These are phyloP conservation scores for Petrosia ficiformis DNA, from an alignment of 37 sponge, comb jelly and placozoan genomes.

Conservation along the genomic window DNA sequence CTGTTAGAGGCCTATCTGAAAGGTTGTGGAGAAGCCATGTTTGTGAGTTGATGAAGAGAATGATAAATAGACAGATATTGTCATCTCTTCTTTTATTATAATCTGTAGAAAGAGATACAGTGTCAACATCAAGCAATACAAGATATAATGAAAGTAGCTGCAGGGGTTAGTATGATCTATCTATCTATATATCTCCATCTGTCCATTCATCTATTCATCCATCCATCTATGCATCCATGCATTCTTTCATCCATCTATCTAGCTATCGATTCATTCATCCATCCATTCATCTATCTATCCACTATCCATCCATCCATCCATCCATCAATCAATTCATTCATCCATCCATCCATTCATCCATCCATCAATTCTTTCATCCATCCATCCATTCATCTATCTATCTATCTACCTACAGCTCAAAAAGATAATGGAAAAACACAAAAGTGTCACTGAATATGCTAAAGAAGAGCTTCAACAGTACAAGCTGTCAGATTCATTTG, in stretches of 20 bases:
- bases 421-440: constrained; percentile 41
- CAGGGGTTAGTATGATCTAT: constrained; percentile 28
- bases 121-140: constrained; percentile 64
- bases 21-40: constrained; percentile 82
- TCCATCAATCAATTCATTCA: too few species aligned
- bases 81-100: background rate
- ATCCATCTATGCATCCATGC: background rate
- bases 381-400: too few species aligned
- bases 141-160: constrained; percentile 53
- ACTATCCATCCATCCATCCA: too few species aligned
- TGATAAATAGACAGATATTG: background rate
- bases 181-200: background rate
- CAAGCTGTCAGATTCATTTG: constrained; percentile 48
- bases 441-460: constrained; percentile 43
- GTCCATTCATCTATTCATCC: too few species aligned
- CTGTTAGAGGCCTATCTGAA: constrained; percentile 86
- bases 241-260: too few species aligned
- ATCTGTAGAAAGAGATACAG: constrained; percentile 57
- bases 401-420: constrained; percentile 51
- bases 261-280: too few species aligned
- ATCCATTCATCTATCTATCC: too few species aligned
- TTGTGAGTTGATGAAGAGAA: constrained; percentile 41
- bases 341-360: too few species aligned
- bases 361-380: too few species aligned
- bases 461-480: constrained; percentile 29